Evolutionary conservation across 2,113 vertebrate genomes (phyloP), one percentile per base, ranked within the genome.

Genomic region (Phalacrocorax aristotelis): DNA sequence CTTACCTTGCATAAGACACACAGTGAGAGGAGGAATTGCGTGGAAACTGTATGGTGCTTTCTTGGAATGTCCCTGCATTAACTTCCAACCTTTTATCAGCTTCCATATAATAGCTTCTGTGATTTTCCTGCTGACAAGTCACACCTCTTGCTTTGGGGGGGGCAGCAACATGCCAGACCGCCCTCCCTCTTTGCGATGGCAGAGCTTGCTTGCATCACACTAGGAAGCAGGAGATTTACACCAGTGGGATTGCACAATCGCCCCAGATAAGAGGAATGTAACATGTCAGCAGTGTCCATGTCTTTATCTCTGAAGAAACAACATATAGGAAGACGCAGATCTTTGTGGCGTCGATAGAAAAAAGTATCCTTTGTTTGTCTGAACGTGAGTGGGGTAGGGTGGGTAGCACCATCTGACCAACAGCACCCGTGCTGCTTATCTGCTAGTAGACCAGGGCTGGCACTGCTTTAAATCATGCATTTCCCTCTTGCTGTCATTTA

Each of bases 191-290:
- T 71, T 48, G 46, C 10, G 6, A 44, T 7, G 4, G 75, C 7
- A 6, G 80, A 68, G 26, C 20, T 27, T 54, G 69, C 86, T 96
- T 74, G 80, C 79, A 54, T 78, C 83, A 82, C 0, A 0, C 40
- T 62, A 36, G 78, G 93, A 93, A 97, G 89, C 32, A 42, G 62
- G 87, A 92, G 78, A 87, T 88, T 95, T 90, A 80, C 84, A 91
- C 82, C 89, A 66, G 51, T 12, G 68, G n/a, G 58, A 62, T 94
- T 97, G 80, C 91, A 78, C 84, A 95, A 79, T 51, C 58, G 1
- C 42, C 66, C 71, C 79, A 91, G 95, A 97, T 93, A 96, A 97
- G 78, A 78, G 75, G 84, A 96, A 94, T 88, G 71, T 49, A 75
- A 86, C 55, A 22, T 86, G 94, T 97, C 95, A 96, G 94, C 95